Evolutionary conservation across 2,888 invertebrate species (phyloP), one percentile per base, ranked within the genome.

Genomic region (Caenorhabditis sp.): DNA sequence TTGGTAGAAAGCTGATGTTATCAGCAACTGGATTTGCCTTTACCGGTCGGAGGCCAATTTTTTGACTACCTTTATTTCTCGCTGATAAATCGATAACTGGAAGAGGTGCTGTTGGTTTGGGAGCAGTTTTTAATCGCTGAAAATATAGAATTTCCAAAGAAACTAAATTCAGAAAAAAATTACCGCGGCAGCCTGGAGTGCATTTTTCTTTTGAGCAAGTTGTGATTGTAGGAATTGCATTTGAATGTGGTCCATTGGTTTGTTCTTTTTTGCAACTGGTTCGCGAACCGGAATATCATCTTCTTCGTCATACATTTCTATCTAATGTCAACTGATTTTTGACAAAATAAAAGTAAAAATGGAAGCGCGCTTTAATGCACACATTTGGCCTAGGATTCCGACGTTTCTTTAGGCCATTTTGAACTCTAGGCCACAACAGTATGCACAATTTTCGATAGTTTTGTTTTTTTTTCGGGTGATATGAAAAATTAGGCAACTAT

Each of bases 211-310:
- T 27, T 84, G 77, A 17, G 83, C 82, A 20, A 87, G 61, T 54
- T 87, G 86, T 10, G 83, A 68, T 59, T 86, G 83, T 49, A 87
- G 67, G 53, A 87, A 84, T 36, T 78, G 73, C 76, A 87, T 76
- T 38, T 82, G 77, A 57, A 83, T 76, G 52, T 80, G 67, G 38
- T 67, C 64, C 65, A 73, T 63, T 12, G 73, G 68, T 50, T 72
- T 72, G 7, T 62, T 61, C 63, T 74, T 66, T 43, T 74, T 74
- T 1, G 69, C 60, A 7, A 63, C 38, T 5, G 69, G 65, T 31
- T 63, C 67, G 7, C 58, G 63, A 38, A 58, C 58, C 1, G 74
- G 74, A 38, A 74, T 65, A 56, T 75, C 75, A 25, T 75, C 75
- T 54, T 74, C 74, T n/a, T 75, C 75, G 27, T 75, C 75, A 21